Conservation (phyloP, 2,113 vertebrate genomes). For the Sinosuthora webbiana region DNA sequence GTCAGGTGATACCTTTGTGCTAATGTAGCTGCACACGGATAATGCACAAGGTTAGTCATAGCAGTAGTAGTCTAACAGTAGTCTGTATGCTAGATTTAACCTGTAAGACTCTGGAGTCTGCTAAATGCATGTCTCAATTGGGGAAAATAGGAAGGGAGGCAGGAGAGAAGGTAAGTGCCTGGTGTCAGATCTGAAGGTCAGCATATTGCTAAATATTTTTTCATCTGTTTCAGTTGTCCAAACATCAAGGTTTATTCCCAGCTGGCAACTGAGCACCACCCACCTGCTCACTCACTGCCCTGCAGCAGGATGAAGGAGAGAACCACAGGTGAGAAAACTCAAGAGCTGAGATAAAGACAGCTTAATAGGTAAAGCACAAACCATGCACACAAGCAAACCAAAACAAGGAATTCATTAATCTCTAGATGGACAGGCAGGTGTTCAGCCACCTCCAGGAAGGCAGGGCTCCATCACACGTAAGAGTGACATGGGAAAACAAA, state of each 20-base stretch:
- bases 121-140: neutral
- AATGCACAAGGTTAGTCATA: neutral
- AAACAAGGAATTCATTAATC: neutral
- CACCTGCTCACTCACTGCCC: neutral
- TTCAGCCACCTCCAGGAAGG: neutral
- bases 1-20: neutral
- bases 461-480: accelerated
- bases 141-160: neutral
- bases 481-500: neutral
- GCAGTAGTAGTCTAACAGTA: neutral
- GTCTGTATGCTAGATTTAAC: neutral
- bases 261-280: neutral
- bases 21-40: neutral
- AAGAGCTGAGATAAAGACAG: neutral
- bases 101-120: neutral
- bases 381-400: accelerated
- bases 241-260: neutral
- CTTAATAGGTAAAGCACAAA: neutral
- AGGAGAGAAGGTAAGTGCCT: neutral
- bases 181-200: neutral
- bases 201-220: neutral
- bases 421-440: neutral
- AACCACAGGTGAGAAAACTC: neutral
- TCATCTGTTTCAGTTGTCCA: neutral
- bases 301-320: neutral